Evolutionary conservation across 2,888 invertebrate species (phyloP), one percentile per base, ranked within the genome.

Genomic region (Melinopterus prodromus): DNA sequence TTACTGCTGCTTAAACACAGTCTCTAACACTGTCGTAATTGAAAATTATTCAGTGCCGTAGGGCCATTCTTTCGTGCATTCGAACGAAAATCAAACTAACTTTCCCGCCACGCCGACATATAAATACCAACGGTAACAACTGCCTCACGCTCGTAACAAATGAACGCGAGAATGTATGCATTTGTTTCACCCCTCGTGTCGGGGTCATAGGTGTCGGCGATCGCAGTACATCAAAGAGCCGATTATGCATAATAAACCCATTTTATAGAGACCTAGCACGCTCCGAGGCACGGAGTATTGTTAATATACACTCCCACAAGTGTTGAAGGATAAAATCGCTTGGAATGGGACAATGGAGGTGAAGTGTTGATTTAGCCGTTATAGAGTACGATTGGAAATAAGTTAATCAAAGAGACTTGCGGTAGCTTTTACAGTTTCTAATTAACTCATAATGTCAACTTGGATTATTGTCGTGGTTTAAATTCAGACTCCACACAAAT

Each of bases 161-260:
- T 12, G 53, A 1, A 53, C 9, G 53, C 53, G 53, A 53, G 71
- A 74, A 72, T 72, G 70, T 70, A 70, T 71, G 76, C 70, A 78
- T 78, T 78, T 78, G 72, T 78, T 76, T 78, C 75, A 80, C 53
- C 76, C 76, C 76, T 80, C 76, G 76, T 78, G 80, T 70, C 70
- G 69, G 74, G 80, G 80, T 77, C 79, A 80, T 35, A 80, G 80
- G 80, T 78, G 78, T 38, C 38, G 36, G 69, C 71, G 77, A 79
- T 80, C 80, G 77, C 77, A 78, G 80, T 80, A 79, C 79, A 80
- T 80, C 80, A 79, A 80, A 80, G 80, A 79, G 78, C 77, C 77
- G 77, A 77, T 80, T 80, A 80, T 80, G 80, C 80, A 80, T 80
- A 80, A 80, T 80, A 80, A 80, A 80, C 70, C 79, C 78, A 80